Base-by-base conservation (phyloP, 2,888 invertebrate genomes). In the Polietes domitor region DNA sequence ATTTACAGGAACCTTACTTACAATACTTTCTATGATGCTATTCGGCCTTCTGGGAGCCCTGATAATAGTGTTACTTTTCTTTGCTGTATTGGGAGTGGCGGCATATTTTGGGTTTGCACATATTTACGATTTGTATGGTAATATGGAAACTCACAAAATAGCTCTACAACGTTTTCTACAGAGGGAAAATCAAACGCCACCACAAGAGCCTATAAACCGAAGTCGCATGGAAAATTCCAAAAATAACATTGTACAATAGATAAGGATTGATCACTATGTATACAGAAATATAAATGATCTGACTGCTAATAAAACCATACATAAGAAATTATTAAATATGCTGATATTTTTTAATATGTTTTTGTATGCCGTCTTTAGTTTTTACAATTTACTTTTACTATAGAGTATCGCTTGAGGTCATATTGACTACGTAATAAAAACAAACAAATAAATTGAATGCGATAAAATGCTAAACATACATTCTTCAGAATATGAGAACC, bases 71-170 rank as follows among this genome's bases (percentile, higher is more conserved):
- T 82, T 91, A 9, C 26, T 90, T 1, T 87, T 91, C 37, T 89
- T 91, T 37, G 87, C 87, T 0, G 80, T 87, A 6, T 83, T 90
- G 24, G 87, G 87, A 2, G 61, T 89, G 7, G 88, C 89, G 26
- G 89, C 90, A 0, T 92, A 91, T 75, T 90, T 92, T 83, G 92
- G 92, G 2, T 89, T 92, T 37, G 79, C 89, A 0, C 91, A 90
- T 50, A 87, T 91, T 19, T 91, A 89, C 68, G 89, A 88, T 7
- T 86, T 91, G 24, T 88, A 89, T 58, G 89, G 86, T 6, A 87
- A 88, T 12, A 77, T 88, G n/a, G 88, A 89, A 19, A 85, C 87
- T 3, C 81, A 86, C 47, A 86, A 86, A 75, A 85, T 81, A 26
- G 86, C 86, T 0, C 78, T 89, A 15, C 79, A 82, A 5, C 87